phyloP scores from a whole-genome alignment of 2,113 vertebrate species.

The Indri indri region DNA sequence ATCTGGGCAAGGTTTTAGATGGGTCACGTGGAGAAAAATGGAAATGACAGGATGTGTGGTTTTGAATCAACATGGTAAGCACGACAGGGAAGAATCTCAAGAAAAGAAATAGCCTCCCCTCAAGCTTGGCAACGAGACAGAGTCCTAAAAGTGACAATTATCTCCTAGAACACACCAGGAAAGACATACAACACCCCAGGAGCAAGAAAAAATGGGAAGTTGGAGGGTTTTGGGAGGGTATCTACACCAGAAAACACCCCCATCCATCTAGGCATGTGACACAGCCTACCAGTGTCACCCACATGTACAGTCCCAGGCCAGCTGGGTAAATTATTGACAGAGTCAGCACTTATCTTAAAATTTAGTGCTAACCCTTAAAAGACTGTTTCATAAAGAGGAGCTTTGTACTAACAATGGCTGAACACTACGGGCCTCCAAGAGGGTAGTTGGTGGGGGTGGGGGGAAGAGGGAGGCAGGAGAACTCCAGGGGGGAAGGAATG shows the following conservation, averaged over 20 bases:
- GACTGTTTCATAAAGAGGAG: constrained; percentile 48
- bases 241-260: constrained; percentile 31
- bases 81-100: constrained; percentile 66
- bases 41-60: constrained; percentile 76
- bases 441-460: background rate
- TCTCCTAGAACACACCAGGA: constrained; percentile 79
- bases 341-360: constrained; percentile 55
- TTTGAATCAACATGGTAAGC: constrained; percentile 74
- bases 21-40: constrained; percentile 73
- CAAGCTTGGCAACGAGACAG: constrained; percentile 72
- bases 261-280: constrained; percentile 68
- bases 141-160: constrained; percentile 79
- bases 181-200: constrained; percentile 71
- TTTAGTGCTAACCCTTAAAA: constrained; percentile 39
- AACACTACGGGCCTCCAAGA: background rate
- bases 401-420: constrained; percentile 50
- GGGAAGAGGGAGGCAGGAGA: background rate
- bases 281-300: constrained; percentile 64
- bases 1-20: constrained; percentile 72
- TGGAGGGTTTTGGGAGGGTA: constrained; percentile 43
- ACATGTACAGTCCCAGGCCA: background rate
- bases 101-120: constrained; percentile 72
- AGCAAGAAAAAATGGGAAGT: constrained; percentile 65
- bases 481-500: constrained; percentile 71
- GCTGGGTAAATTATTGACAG: constrained; percentile 45